These are phyloP conservation scores for Cololabis saira DNA, from an alignment of 2,113 vertebrate species.

Conservation along the genomic window DNA sequence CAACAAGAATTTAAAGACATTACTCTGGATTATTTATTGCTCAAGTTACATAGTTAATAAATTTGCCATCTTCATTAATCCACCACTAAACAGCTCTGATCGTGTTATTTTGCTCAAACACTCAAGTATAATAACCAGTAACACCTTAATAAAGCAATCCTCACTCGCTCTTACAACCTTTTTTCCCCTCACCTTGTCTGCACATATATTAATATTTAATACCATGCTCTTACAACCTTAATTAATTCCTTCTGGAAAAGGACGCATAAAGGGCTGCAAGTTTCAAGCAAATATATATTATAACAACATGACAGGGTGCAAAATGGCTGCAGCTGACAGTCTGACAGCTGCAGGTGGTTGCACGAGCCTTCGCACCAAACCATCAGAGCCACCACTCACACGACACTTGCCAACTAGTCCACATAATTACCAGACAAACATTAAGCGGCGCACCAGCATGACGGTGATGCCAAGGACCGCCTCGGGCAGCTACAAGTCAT, in stretches of 20 bases:
- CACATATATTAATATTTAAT: too few relatives aligned
- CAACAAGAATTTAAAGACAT: too few relatives aligned
- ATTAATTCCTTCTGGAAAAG: conserved; percentile 2
- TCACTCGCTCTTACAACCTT: not conserved
- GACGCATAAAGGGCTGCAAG: not conserved
- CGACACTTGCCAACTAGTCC: conserved; percentile 38
- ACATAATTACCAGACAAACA: not conserved
- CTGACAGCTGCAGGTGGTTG: conserved; percentile 16
- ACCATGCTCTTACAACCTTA: not conserved
- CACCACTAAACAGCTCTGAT: too few relatives aligned
- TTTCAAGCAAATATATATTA: conserved; percentile 24
- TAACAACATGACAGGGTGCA: conserved; percentile 32
- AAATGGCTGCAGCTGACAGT: conserved; percentile 47
- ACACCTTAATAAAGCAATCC: not conserved
- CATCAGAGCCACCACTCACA: conserved; percentile 30
- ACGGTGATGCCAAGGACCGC: too few relatives aligned
- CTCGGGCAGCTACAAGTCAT: conserved; percentile 7
- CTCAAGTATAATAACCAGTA: not conserved
- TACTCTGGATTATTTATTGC: too few relatives aligned
- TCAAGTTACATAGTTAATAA: too few relatives aligned
- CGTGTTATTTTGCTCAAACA: not conserved
- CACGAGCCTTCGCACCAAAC: conserved; percentile 43
- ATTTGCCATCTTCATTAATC: too few relatives aligned
- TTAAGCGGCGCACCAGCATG: not conserved
- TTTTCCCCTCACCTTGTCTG: too few relatives aligned